Conservation (phyloP, 2,113 vertebrate genomes). For the Tetrao urogallus region DNA sequence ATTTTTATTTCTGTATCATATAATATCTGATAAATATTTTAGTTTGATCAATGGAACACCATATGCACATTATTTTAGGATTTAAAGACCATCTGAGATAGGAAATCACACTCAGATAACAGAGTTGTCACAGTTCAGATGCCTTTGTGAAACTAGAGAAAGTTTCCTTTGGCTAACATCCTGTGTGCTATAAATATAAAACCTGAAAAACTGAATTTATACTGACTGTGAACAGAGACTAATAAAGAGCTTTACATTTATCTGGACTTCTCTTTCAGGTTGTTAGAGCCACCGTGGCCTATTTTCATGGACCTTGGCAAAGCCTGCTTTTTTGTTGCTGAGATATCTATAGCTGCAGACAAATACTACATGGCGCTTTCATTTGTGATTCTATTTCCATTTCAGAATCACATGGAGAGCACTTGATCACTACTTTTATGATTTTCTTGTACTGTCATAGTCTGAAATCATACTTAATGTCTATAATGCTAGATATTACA, state of each 20-base stretch:
- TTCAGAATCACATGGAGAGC: neutral
- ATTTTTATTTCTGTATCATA: neutral
- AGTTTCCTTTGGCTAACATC: neutral
- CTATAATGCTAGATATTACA: neutral
- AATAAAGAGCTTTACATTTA: constrained; percentile 35
- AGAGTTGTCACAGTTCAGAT: constrained; percentile 13
- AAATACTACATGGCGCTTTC: neutral
- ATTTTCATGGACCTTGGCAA: constrained; percentile 35
- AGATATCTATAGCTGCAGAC: neutral
- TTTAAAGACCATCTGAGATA: neutral
- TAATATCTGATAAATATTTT: neutral
- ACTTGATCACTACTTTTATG: constrained; percentile 3
- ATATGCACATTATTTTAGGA: constrained; percentile 2
- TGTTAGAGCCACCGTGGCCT: neutral
- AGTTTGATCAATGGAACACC: neutral
- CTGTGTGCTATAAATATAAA: constrained; percentile 31
- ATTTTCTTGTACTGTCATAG: neutral
- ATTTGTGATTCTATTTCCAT: neutral
- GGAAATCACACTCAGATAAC: neutral
- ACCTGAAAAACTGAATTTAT: constrained; percentile 35
- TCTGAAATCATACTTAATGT: constrained; percentile 2
- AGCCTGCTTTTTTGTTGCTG: neutral
- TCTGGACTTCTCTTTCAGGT: constrained; percentile 50
- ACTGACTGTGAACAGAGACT: constrained; percentile 3
- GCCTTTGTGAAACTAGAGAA: neutral